Base-by-base conservation (phyloP, 2,888 invertebrate species). In the Eupithecia abbreviata region DNA sequence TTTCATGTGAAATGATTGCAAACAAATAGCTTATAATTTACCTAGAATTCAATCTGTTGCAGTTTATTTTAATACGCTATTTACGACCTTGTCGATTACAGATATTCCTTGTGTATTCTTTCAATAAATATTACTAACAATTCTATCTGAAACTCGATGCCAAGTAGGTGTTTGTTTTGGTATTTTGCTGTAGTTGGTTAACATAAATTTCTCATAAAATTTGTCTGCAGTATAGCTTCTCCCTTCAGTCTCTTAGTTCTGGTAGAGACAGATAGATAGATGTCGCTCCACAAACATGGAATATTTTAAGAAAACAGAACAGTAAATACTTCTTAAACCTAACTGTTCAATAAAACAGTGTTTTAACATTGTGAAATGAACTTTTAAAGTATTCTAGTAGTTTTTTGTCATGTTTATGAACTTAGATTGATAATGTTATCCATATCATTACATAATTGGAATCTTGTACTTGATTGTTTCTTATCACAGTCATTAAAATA, bases 361-460 rank as follows among this genome's bases (percentile, higher is more conserved):
- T 3, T 18, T 18, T 2, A 3, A 9, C 18, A 18, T 3, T 58
- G 18, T 58, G 7, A 58, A 58, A 5, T 51, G n/a, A 18, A n/a
- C 7, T 55, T 55, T n/a, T 49, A 58, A 58, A 58, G 55, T 18
- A 18, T 18, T 51, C 13, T 3, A 51, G 55, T 18, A 62, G 30
- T 62, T 62, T 30, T 30, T 10, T 58, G 58, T 58, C 18, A 18
- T 58, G 18, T 18, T 62, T 2, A 62, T 41, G 42, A 65, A 13
- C 42, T 15, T 66, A 42, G 66, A 62, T 12, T 12, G 18, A 10
- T 13, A 68, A 68, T 10, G 6, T 15, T 43, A 42, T 42, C n/a
- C 67, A 15, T n/a, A n/a, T 68, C 18, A 68, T 41, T 45, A 68
- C 42, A 68, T 68, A n/a, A 30, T 43, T 68, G n/a, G 67, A 68